Evolutionary conservation across 1,140 invertebrate genomes (phyloP), one percentile per base, ranked within the genome.

Genomic region (Drosophila subobscura): DNA sequence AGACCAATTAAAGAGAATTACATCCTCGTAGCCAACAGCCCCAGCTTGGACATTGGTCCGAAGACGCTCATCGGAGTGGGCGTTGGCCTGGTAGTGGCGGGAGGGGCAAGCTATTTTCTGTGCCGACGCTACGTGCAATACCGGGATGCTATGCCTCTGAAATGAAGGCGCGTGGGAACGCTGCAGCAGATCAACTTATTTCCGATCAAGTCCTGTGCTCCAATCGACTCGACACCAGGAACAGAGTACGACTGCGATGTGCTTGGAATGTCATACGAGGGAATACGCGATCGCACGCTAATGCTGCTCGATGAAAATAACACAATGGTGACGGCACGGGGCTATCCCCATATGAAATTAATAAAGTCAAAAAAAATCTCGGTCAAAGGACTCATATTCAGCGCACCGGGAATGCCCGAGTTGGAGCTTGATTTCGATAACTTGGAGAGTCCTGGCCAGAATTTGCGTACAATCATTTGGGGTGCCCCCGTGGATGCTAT

Each of bases 161-260:
- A 86, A 55, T 92, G 91, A 91, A 71, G 72, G 5, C 72, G 93
- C 33, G 91, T 94, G 10, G 93, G 93, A 1, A 93, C 92, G 56
- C 56, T 94, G 5, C 92, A 92, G 33, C 89, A 93, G 54, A 65
- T 93, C 1, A 60, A 93, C 6, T 74, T 91, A 6, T 94, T 92
- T 60, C 93, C 93, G 2, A 84, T 94, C 0, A 94, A 94, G 60
- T 93, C 93, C 0, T 90, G 93, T n/a, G 93, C 92, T 0, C 60
- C 92, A 0, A 50, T 93, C 4, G 37, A 71, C 7, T 54, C 91
- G 0, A 73, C 81, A 1, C 40, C 91, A 12, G 90, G 63, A 5
- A 40, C 29, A 5, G 71, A 79, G 50, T 89, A 92, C 60, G 91
- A 92, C 12, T 93, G 93, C 55, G 92, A 92, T 14, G 22, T 67